These are phyloP conservation scores for Syndactyla subalaris DNA, from an alignment of 2,797 vertebrate species.

Conservation along the genomic window DNA sequence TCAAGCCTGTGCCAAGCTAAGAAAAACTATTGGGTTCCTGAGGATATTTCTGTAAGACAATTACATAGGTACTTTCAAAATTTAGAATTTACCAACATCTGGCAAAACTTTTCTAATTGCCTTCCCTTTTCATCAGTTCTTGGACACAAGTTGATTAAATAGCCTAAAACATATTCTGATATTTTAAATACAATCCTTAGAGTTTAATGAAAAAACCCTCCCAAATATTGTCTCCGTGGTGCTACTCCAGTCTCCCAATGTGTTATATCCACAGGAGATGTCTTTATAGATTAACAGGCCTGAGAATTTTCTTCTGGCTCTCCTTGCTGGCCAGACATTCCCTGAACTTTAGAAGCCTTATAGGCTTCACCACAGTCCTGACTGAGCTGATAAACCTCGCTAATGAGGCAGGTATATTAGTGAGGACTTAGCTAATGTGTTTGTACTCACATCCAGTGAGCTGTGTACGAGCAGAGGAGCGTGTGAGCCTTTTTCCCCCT, in stretches of 20 bases:
- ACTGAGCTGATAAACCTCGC: not conserved
- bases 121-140: not conserved
- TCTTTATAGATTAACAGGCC: not conserved
- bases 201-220: not conserved
- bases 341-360: not conserved
- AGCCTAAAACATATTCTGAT: not conserved
- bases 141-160: not conserved
- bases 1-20: not conserved
- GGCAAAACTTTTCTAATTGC: not conserved
- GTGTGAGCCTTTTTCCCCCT: not conserved
- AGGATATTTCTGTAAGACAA: not conserved
- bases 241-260: not conserved
- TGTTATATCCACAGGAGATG: not conserved
- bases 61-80: not conserved
- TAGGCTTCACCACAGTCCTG: not conserved
- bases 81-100: not conserved
- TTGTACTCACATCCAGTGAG: not conserved
- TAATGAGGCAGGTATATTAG: not conserved
- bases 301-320: not conserved
- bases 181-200: not conserved
- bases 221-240: not conserved
- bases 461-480: not conserved
- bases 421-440: not conserved
- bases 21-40: not conserved
- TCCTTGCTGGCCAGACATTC: not conserved